Base-by-base conservation (phyloP, 1,140 invertebrate genomes). In the Cydia strobilella region DNA sequence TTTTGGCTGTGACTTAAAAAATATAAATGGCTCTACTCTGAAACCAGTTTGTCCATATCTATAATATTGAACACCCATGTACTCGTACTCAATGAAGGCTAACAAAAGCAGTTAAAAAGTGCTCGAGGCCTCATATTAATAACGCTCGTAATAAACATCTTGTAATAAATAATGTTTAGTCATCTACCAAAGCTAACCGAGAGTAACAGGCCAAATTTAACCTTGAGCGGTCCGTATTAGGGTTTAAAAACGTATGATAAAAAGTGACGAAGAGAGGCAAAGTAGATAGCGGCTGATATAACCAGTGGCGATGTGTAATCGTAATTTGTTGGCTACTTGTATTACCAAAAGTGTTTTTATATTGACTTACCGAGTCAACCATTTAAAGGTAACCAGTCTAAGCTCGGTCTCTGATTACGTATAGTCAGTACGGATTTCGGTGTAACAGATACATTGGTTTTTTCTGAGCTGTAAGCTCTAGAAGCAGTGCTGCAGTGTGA, bases 281-380 rank as follows among this genome's bases (percentile, higher is more conserved):
- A 59, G 54, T 23, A 59, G 20, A 59, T 59, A 12, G 54, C 54
- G 54, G 20, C 54, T 59, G 54, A 59, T 59, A 59, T 59, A 76
- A 81, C 82, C 80, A 78, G 74, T 76, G 84, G 83, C 80, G 72
- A 77, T 80, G 75, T 74, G 80, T 82, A 86, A 89, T 86, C 86
- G 80, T 88, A 89, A 89, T 90, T 86, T 85, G 86, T 83, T 86
- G 73, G 87, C 87, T 90, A 90, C 88, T 87, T 87, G 88, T 87
- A 83, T 89, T 88, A 79, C 84, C 81, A 81, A 79, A 83, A 80
- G 83, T 59, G 18, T 59, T 59, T 2, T 23, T 59, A 23, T 6
- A 59, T 10, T 23, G 15, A 59, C 20, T 59, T 59, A 12, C 54
- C 54, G 54, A 23, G 54, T 10, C 9, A 45, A 15, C 42, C 42